These are phyloP conservation scores for Euura lappo DNA, from an alignment of 1,140 invertebrate genomes.

Conservation along the genomic window DNA sequence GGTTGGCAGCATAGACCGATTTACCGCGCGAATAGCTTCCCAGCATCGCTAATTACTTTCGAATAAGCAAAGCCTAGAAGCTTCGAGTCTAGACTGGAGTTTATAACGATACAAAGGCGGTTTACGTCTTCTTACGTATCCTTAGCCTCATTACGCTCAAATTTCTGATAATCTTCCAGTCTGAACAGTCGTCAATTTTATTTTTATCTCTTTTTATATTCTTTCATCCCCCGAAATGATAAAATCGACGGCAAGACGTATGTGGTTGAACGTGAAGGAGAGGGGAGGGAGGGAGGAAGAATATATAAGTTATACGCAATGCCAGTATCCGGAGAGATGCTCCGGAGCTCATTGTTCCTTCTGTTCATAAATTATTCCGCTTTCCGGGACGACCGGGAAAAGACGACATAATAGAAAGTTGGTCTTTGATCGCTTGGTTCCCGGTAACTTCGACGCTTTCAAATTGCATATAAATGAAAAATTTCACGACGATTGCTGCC, in stretches of 20 bases:
- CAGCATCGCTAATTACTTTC: background rate
- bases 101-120: too few relatives aligned
- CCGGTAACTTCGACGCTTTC: background rate
- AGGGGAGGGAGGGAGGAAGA: too few relatives aligned
- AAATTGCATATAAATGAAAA: constrained; percentile 4
- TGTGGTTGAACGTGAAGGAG: too few relatives aligned
- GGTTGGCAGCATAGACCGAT: background rate
- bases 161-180: too few relatives aligned
- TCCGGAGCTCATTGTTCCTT: constrained; percentile 11
- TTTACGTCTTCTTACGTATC: too few relatives aligned
- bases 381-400: background rate
- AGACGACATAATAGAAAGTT: background rate
- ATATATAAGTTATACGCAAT: background rate
- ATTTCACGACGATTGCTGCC: background rate
- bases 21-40: background rate
- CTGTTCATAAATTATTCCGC: constrained; percentile 9
- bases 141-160: too few relatives aligned
- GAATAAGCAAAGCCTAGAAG: background rate
- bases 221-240: too few relatives aligned
- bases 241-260: too few relatives aligned
- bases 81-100: background rate
- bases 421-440: constrained; percentile 1
- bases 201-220: too few relatives aligned
- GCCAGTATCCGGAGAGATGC: constrained; percentile 2
- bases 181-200: too few relatives aligned